Evolutionary conservation across 2,797 vertebrate species (phyloP).

Genomic region (Leuciscus waleckii): DNA sequence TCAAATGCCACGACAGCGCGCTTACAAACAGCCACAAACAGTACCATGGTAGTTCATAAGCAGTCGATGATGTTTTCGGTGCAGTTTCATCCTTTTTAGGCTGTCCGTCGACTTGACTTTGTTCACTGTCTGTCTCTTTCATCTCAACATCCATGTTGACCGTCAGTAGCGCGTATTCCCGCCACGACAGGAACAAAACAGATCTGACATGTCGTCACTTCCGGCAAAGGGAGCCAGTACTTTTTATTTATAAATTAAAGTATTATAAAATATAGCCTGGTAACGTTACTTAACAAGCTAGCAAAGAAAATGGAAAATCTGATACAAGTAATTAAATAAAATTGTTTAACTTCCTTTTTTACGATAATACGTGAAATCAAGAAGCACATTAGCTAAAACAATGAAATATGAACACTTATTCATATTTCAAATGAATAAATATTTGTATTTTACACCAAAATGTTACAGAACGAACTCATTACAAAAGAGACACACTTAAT

Average conservation of each 20-base stretch:
- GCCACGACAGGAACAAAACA: conserved; percentile 42
- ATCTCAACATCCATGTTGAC: conserved; percentile 59
- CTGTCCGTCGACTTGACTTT: conserved; percentile 10
- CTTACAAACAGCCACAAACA: neutral
- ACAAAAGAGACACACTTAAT: neutral
- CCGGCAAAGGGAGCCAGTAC: neutral
- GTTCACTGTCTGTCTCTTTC: conserved; percentile 51
- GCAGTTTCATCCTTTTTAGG: conserved; percentile 45
- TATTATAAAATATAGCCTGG: neutral
- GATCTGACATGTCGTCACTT: conserved; percentile 20
- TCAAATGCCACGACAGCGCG: neutral
- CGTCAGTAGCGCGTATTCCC: neutral
- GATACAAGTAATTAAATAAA: neutral
- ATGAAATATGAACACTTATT: neutral
- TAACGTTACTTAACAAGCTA: too few species aligned
- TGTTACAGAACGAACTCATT: too few species aligned
- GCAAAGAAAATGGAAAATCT: neutral
- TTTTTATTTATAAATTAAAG: neutral
- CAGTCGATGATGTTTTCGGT: conserved; percentile 25
- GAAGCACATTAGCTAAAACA: neutral
- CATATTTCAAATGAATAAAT: neutral
- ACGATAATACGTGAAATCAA: neutral
- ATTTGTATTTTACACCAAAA: neutral
- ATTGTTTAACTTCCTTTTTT: neutral
- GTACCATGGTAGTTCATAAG: conserved; percentile 63